A percentile compares a stretch with the other conserved stretches of the same genome.
phyloP scores from a whole-genome alignment of 2,797 vertebrate species.

The Pygocentrus nattereri region DNA sequence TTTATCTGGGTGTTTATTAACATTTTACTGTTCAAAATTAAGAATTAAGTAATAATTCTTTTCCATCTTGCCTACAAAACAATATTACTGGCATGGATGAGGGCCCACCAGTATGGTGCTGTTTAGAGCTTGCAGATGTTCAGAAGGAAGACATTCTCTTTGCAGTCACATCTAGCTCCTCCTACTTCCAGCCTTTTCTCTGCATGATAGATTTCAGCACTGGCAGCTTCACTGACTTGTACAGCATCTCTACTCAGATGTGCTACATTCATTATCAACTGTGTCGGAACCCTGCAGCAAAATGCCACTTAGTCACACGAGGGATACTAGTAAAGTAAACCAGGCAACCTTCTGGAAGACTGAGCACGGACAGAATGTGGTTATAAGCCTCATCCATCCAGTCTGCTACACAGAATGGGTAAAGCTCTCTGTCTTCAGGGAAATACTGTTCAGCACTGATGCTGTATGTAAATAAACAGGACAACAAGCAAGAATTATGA shows the following conservation, averaged over 20 bases:
- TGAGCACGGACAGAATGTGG: neutral
- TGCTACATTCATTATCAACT: neutral
- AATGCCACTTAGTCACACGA: neutral
- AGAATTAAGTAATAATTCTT: too few species aligned
- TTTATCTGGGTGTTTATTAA: too few species aligned
- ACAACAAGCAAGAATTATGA: neutral
- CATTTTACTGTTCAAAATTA: too few species aligned
- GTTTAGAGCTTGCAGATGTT: neutral
- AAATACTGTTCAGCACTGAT: neutral
- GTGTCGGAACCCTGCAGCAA: neutral
- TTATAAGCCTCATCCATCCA: neutral
- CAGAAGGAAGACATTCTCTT: too few species aligned
- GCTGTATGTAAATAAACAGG: neutral
- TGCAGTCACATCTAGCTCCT: neutral
- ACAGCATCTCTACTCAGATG: neutral
- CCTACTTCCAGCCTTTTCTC: too few species aligned
- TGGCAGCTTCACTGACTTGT: neutral
- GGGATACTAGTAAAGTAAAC: neutral
- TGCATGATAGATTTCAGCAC: neutral
- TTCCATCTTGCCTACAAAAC: too few species aligned
- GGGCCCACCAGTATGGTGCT: too few species aligned
- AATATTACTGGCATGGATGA: too few species aligned
- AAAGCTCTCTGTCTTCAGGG: neutral
- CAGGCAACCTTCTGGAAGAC: slow-evolving; percentile 7
- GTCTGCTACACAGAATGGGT: too few species aligned